Conservation (phyloP, 2,797 vertebrate genomes). For the Falco columbarius region DNA sequence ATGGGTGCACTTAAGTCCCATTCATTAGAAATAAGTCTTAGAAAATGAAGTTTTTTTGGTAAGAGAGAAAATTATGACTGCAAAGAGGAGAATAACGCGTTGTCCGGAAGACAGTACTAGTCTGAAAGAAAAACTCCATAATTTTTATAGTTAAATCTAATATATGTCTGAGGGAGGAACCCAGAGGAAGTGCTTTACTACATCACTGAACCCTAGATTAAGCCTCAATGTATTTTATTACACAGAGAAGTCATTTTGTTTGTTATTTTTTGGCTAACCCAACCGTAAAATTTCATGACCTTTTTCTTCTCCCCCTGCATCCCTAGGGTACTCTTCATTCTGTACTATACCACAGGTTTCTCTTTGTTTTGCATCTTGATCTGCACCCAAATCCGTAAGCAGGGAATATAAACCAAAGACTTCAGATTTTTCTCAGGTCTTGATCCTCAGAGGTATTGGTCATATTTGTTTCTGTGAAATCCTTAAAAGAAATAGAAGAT, state of each 20-base stretch:
- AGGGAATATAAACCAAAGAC: neutral
- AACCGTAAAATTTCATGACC: neutral
- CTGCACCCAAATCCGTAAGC: neutral
- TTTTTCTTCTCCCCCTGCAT: constrained; percentile 2
- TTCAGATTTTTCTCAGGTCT: neutral
- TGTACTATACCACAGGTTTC: neutral
- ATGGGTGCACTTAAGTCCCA: neutral
- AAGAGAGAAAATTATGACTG: neutral
- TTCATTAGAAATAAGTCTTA: neutral
- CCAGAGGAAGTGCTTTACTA: constrained; percentile 35
- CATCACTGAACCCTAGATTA: neutral
- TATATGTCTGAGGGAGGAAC: neutral
- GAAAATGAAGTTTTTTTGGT: neutral
- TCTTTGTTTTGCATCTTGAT: neutral
- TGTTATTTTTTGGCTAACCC: constrained; percentile 17
- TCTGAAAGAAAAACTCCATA: neutral
- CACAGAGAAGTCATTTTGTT: constrained; percentile 14
- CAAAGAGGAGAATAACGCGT: neutral
- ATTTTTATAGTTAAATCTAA: constrained; percentile 5
- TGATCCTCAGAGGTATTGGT: neutral
- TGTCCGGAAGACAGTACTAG: neutral
- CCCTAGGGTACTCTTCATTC: neutral
- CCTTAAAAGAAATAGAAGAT: neutral
- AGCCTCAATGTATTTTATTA: neutral
- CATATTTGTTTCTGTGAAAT: neutral